Evolutionary conservation across 2,113 vertebrate species (phyloP).

Genomic region (Sardina pilchardus): DNA sequence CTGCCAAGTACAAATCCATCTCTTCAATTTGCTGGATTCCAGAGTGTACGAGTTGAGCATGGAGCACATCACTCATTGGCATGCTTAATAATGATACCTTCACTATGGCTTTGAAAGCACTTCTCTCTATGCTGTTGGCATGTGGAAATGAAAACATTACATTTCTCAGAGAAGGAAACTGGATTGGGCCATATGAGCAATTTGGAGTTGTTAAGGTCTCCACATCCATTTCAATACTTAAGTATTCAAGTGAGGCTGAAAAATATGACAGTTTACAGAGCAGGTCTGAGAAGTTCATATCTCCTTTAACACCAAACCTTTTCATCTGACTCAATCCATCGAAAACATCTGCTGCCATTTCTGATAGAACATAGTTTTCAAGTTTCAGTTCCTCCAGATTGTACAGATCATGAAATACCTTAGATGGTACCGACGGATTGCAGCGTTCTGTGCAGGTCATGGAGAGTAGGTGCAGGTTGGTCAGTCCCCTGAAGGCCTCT

Average conservation of each 20-base stretch:
- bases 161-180: neutral
- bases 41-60: neutral
- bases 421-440: neutral
- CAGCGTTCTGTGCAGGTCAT: neutral
- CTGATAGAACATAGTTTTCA: neutral
- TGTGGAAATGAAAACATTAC: neutral
- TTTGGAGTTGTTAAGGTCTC: neutral
- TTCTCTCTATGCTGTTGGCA: neutral
- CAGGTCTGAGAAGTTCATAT: neutral
- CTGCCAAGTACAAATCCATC: neutral
- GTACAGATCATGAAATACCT: neutral
- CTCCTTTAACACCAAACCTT: neutral
- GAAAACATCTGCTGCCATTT: neutral
- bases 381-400: constrained; percentile 1
- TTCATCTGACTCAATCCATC: neutral
- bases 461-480: neutral
- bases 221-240: neutral
- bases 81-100: neutral
- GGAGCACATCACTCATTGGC: neutral
- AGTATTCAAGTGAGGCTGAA: neutral
- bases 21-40: neutral
- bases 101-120: neutral
- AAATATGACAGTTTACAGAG: neutral
- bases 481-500: neutral
- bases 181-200: neutral